Conservation (phyloP, 2,797 vertebrate species). For the Micromesistius poutassou region DNA sequence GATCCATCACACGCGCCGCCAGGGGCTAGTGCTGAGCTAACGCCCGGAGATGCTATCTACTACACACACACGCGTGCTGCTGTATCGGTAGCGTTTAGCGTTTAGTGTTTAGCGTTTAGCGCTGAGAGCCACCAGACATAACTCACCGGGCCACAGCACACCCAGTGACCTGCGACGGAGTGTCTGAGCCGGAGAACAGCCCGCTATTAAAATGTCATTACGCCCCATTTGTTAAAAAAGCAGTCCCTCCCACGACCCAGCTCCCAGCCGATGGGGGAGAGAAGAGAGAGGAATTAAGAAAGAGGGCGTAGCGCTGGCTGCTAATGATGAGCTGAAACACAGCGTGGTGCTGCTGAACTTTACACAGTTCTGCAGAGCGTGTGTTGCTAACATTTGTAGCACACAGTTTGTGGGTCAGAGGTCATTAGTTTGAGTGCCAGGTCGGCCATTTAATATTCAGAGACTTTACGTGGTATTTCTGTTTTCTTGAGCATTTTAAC, state of each 20-base stretch:
- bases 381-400: no score
- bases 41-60: constrained; percentile 53
- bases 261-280: constrained; percentile 3
- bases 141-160: constrained; percentile 62
- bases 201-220: constrained; percentile 70
- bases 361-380: no score
- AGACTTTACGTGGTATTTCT: no score
- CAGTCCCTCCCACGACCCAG: constrained; percentile 16
- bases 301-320: constrained; percentile 35
- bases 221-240: constrained; percentile 58
- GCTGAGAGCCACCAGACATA: constrained; percentile 50
- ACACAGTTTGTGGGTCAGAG: no score
- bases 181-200: constrained; percentile 55
- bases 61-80: background rate
- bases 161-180: constrained; percentile 68
- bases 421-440: no score
- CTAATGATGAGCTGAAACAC: constrained; percentile 21
- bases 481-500: background rate
- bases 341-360: background rate
- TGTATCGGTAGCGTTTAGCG: constrained; percentile 42
- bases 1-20: constrained; percentile 71
- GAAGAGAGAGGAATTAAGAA: constrained; percentile 29
- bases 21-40: constrained; percentile 1
- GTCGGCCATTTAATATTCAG: no score
- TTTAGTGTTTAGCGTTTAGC: constrained; percentile 31